phyloP scores from a whole-genome alignment of 2,797 vertebrate species.

The Hoplostethus atlanticus region DNA sequence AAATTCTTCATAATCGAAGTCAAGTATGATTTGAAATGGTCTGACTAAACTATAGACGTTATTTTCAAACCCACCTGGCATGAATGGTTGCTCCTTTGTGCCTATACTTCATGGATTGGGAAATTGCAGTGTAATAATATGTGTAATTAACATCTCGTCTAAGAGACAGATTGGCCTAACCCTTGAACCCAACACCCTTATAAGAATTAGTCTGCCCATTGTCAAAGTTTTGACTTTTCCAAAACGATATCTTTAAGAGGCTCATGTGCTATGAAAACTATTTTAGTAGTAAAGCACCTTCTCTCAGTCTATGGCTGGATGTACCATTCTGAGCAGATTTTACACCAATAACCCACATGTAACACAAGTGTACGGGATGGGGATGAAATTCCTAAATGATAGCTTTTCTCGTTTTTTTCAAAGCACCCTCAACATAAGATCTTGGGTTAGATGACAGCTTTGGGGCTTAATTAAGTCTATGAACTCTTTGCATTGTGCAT shows the following conservation, averaged over 20 bases:
- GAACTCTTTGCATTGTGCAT: neutral
- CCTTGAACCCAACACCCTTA: too few relatives aligned
- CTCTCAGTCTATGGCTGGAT: neutral
- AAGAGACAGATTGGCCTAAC: too few relatives aligned
- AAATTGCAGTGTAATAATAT: too few relatives aligned
- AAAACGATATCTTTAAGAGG: neutral
- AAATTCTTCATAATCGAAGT: too few relatives aligned
- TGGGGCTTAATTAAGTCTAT: neutral
- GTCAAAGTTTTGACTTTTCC: neutral
- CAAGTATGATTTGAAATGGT: too few relatives aligned
- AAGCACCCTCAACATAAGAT: neutral
- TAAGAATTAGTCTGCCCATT: too few relatives aligned
- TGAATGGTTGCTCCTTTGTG: too few relatives aligned
- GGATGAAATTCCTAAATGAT: neutral
- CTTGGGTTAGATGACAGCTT: neutral
- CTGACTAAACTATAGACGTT: too few relatives aligned
- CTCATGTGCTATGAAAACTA: neutral
- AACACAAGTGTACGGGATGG: neutral
- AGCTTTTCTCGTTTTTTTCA: neutral
- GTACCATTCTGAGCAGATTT: neutral
- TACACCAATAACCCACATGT: neutral
- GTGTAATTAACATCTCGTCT: too few relatives aligned
- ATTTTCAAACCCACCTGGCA: too few relatives aligned
- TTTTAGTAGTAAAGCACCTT: neutral
- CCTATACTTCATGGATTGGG: too few relatives aligned